Base-by-base conservation (phyloP, 92 coral and sea anemone genomes). In the Zoanthus solanderi region DNA sequence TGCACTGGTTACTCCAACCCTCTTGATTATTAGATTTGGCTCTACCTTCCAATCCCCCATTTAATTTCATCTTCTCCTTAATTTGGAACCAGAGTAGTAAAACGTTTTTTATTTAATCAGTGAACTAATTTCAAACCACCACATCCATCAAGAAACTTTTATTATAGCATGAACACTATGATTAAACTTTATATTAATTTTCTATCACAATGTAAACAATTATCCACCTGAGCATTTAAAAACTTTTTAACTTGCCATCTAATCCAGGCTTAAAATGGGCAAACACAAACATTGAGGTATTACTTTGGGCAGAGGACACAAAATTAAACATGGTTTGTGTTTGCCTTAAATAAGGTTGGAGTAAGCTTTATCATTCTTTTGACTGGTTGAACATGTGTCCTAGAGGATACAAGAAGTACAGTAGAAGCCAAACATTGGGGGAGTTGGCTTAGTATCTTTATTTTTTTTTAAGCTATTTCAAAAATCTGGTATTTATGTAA, bases 201-300 rank as follows among this genome's bases (percentile, higher is more conserved):
- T 65, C 30, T 65, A 16, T 65, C 23, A 65, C 71, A 65, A 65
- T 65, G 71, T 65, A 65, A 65, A 65, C 71, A 16, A 23, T 65
- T 65, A 65, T 65, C 30, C 30, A 65, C 30, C 30, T 16, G 29
- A 65, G 60, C 60, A 54, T 54, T 54, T 54, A 54, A 54, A 54
- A 54, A 54, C 60, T 54, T 54, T 54, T 4, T 9, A 54, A 54
- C 60, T 54, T 54, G 5, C 60, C 60, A 54, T 54, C 60, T 54
- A 54, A 15, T 54, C 60, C 60, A 54, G 60, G 60, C 60, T 54
- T 54, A 54, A 54, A 54, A 54, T 54, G 60, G 60, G 60, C 60
- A 54, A 54, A 9, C 60, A 54, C 60, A 54, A 54, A 54, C 60
- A 54, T 54, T 4, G 60, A 54, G 60, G 60, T 54, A 54, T 54